phyloP scores from a whole-genome alignment of 64 coral and sea anemone species.

The Montipora cactus region DNA sequence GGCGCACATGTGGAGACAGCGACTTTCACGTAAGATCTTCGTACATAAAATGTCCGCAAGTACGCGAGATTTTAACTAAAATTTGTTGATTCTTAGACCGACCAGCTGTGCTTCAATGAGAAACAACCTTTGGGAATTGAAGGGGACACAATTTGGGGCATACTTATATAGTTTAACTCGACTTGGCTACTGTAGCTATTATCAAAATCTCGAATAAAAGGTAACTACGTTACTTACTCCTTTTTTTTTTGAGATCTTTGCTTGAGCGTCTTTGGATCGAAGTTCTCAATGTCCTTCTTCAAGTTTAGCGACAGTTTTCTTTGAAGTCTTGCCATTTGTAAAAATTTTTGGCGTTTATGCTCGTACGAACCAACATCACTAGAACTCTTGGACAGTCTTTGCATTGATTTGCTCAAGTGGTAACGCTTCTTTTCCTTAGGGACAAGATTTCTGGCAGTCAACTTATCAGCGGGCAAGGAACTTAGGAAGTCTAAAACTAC shows the following conservation, averaged over 20 bases:
- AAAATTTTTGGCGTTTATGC: slow-evolving; percentile 79
- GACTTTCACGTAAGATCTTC: background rate
- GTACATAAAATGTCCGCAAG: background rate
- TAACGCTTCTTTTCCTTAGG: slow-evolving; percentile 63
- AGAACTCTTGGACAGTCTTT: slow-evolving; percentile 72
- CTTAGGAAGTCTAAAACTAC: slow-evolving; percentile 85
- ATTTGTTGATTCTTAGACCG: background rate
- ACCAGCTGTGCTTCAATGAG: background rate
- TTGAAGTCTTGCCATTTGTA: slow-evolving; percentile 82
- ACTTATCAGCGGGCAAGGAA: slow-evolving; percentile 77
- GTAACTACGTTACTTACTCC: background rate
- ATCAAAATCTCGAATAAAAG: too few relatives aligned
- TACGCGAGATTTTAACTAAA: background rate
- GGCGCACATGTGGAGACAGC: background rate
- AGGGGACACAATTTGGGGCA: too few relatives aligned
- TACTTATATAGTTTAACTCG: too few relatives aligned
- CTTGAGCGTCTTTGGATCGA: slow-evolving; percentile 60
- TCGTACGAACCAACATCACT: slow-evolving; percentile 87
- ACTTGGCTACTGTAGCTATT: too few relatives aligned
- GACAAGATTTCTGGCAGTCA: slow-evolving; percentile 84
- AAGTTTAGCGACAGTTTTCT: slow-evolving; percentile 88
- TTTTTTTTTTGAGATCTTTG: background rate
- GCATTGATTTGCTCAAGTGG: slow-evolving; percentile 62
- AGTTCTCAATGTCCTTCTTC: slow-evolving; percentile 87
- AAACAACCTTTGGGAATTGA: background rate